phyloP scores from a whole-genome alignment of 2,113 vertebrate species.

The Bufo gargarizans region DNA sequence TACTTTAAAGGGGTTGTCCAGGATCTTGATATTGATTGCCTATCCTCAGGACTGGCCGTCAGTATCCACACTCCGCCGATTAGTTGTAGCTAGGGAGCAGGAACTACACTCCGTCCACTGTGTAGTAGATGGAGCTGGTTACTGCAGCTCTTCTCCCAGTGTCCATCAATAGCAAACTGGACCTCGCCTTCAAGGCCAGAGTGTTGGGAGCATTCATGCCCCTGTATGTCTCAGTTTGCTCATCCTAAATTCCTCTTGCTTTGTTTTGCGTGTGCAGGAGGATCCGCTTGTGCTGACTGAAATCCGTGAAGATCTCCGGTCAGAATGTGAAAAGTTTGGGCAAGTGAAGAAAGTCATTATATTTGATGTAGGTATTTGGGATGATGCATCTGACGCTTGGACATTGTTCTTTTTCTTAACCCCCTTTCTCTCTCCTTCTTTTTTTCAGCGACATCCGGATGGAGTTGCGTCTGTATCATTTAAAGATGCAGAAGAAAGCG shows the following conservation, averaged over 20 bases:
- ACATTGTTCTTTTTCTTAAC: not conserved
- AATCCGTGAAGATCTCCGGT: constrained; percentile 90
- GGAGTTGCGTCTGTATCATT: constrained; percentile 94
- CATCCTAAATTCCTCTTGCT: not conserved
- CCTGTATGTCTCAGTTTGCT: no score
- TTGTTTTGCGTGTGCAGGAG: constrained; percentile 75
- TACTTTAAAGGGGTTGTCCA: no score
- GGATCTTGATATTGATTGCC: no score
- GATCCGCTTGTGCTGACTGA: constrained; percentile 94
- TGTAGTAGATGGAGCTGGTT: no score
- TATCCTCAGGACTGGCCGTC: no score
- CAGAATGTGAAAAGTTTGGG: constrained; percentile 95
- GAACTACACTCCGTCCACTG: no score
- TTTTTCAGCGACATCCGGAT: constrained; percentile 88
- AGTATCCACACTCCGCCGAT: no score
- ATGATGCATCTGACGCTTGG: not conserved
- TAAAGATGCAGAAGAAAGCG: constrained; percentile 85
- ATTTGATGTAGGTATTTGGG: constrained; percentile 85
- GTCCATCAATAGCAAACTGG: no score
- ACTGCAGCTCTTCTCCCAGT: no score
- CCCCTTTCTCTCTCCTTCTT: not conserved
- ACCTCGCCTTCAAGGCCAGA: no score
- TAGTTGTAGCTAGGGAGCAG: no score
- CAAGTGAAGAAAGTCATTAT: constrained; percentile 94
- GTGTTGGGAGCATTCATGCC: no score